A percentile compares a stretch with the other conserved stretches of the same genome.
Evolutionary conservation across 2,113 vertebrate genomes (phyloP).

Genomic region (Bos javanicus): DNA sequence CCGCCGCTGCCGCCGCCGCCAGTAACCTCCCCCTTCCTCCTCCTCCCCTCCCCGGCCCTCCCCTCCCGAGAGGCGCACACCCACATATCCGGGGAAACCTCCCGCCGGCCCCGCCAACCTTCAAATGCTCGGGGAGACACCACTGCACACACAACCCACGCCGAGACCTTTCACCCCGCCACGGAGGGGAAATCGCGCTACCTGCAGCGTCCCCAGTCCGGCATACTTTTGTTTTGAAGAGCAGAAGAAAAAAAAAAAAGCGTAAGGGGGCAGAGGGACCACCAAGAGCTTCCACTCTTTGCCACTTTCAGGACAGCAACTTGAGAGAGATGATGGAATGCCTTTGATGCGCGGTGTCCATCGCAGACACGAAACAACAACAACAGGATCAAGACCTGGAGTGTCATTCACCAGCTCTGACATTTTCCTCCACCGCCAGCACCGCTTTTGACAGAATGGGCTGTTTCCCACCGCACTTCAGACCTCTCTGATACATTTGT

Average conservation of each 20-base stretch:
- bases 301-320: neutral
- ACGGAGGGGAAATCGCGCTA: neutral
- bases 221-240: neutral
- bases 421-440: slow-evolving; percentile 12
- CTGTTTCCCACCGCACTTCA: neutral
- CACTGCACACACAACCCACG: neutral
- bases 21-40: slow-evolving; percentile 67
- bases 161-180: slow-evolving; percentile 31
- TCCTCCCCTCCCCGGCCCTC: slow-evolving; percentile 13
- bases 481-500: neutral
- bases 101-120: slow-evolving; percentile 69
- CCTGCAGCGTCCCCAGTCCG: neutral
- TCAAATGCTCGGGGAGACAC: slow-evolving; percentile 31
- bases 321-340: neutral
- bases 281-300: slow-evolving; percentile 14
- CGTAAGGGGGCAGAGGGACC: neutral
- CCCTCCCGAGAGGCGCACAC: slow-evolving; percentile 61
- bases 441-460: neutral
- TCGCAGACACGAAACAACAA: neutral
- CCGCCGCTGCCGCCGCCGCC: slow-evolving; percentile 52
- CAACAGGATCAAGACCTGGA: neutral
- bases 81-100: slow-evolving; percentile 65
- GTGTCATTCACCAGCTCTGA: slow-evolving; percentile 10
- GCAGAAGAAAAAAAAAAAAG: neutral
- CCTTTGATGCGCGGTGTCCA: neutral